Base-by-base conservation (phyloP, 1,140 invertebrate genomes). In the Pectinophora gossypiella region DNA sequence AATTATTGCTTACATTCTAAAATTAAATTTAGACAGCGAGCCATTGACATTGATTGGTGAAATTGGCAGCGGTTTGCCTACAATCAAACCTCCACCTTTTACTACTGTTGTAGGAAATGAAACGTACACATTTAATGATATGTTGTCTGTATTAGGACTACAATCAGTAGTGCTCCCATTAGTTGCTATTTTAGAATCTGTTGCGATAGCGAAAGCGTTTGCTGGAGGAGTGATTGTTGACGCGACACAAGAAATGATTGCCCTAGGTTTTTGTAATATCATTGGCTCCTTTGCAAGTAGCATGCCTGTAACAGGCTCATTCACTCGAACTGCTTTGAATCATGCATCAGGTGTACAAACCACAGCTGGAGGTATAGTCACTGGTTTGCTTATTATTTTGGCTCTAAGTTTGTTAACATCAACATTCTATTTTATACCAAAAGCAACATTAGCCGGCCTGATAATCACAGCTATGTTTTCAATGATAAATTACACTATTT, bases 301-400 rank as follows among this genome's bases (percentile, higher is more conserved):
- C 1, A 95, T 96, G 91, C 97, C 97, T 7, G 91, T 94, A 0
- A 96, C 97, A 1, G 97, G 95, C 44, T 96, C 95, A 42, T 96
- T 97, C 77, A 94, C 94, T 0, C 91, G 95, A 72, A 97, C 96
- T 23, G 97, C 97, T 4, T 92, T 99, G 1, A 98, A 98, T 77
- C 92, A 96, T 69, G 93, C 95, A 19, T 96, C 95, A 60, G 97
- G 97, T 16, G 97, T 98, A 0, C 91, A 91, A 72, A 97, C 97
- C 10, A 92, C 95, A 10, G 90, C 95, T 53, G 95, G 95, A 48
- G 96, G 96, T 19, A 81, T 97, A 19, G 88, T 94, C 20, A 95
- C 68, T 40, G 69, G 72, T 12, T 12, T 72, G 35, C 51, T 86
- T n/a, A 71, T 86, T 36, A 55, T 85, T 22, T 50, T 80, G 15